Conservation (phyloP, 2,797 vertebrate genomes). For the Scarus forsteni region DNA sequence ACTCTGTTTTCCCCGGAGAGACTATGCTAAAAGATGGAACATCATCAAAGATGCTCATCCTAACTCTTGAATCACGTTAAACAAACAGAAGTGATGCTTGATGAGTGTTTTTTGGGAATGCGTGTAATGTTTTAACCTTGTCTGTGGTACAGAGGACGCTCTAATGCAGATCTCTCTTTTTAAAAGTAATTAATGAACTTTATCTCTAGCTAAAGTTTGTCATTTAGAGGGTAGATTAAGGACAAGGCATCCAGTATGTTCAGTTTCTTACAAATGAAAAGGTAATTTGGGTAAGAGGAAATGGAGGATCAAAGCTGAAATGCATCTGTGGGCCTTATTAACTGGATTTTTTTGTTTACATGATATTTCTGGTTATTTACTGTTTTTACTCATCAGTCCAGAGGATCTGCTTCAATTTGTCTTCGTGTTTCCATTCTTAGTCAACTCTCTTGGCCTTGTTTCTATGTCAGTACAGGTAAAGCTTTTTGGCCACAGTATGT, state of each 20-base stretch:
- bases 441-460: too few relatives aligned
- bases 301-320: too few relatives aligned
- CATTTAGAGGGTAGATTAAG: neutral
- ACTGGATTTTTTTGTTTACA: too few relatives aligned
- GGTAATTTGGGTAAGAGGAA: neutral
- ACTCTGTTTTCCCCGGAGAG: conserved; percentile 56
- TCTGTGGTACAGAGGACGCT: neutral
- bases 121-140: conserved; percentile 28
- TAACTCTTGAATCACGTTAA: conserved; percentile 16
- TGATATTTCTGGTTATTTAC: too few relatives aligned
- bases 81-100: conserved; percentile 31
- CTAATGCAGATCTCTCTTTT: neutral
- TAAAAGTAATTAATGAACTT: neutral
- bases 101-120: conserved; percentile 8
- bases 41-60: conserved; percentile 45
- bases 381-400: too few relatives aligned
- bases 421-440: too few relatives aligned
- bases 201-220: neutral
- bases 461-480: too few relatives aligned
- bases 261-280: neutral
- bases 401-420: too few relatives aligned
- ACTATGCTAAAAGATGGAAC: conserved; percentile 49
- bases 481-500: too few relatives aligned
- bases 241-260: neutral
- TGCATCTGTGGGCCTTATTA: too few relatives aligned